Conservation (phyloP, 35 echinoderm and acorn worm genomes). For the Lytechinus pictus region DNA sequence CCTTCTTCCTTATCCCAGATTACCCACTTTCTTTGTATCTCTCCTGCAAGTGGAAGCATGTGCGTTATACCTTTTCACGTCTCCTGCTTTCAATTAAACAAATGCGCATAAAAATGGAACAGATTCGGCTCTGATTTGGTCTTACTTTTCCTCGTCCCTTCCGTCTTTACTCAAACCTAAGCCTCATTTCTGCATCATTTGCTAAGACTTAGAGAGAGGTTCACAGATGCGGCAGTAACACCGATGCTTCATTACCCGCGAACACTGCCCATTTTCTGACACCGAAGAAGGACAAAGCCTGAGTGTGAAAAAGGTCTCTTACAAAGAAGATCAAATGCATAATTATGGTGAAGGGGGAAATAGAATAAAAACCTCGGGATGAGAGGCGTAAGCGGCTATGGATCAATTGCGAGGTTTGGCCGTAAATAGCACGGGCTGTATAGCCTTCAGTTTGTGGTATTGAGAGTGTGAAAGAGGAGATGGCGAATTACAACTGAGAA, state of each 20-base stretch:
- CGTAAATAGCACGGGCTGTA: neutral
- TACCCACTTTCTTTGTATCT: neutral
- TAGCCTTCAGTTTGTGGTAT: neutral
- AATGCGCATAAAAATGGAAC: neutral
- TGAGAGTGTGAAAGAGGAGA: neutral
- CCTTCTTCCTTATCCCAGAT: neutral
- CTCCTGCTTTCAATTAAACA: neutral
- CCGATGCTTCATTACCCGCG: conserved; percentile 32
- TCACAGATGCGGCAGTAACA: conserved; percentile 38
- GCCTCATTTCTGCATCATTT: conserved; percentile 46
- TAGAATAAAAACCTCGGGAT: neutral
- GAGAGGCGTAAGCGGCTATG: neutral
- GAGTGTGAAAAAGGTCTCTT: conserved; percentile 16
- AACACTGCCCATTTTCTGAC: conserved; percentile 23
- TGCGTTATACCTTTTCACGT: neutral
- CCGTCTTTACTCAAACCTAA: neutral
- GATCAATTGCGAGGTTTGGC: neutral
- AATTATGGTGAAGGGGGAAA: neutral
- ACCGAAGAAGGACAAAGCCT: conserved; percentile 31
- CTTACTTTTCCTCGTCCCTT: neutral
- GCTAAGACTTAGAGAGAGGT: conserved; percentile 37
- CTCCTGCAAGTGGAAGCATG: neutral
- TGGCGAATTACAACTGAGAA: neutral
- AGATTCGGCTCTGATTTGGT: neutral
- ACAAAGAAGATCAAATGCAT: conserved; percentile 12